These are phyloP conservation scores for Achlya flavicornis DNA, from an alignment of 2,888 invertebrate genomes.

Conservation along the genomic window DNA sequence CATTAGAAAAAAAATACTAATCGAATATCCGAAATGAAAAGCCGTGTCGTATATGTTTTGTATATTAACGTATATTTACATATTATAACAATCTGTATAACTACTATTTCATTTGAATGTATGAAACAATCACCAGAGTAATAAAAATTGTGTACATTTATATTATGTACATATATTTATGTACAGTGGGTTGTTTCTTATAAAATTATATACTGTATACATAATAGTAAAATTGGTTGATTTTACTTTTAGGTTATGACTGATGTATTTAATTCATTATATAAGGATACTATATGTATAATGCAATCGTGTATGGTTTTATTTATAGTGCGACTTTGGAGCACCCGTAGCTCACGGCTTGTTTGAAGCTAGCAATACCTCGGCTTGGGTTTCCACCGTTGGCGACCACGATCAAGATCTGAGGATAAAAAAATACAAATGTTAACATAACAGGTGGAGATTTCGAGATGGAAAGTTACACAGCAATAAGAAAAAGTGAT, in stretches of 20 bases:
- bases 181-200: constrained; percentile 17
- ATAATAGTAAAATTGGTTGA: constrained; percentile 5
- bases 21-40: constrained; percentile 24
- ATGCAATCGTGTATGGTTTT: background rate
- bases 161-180: constrained; percentile 14
- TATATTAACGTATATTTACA: constrained; percentile 68
- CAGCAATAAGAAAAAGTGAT: too few species aligned
- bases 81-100: constrained; percentile 43
- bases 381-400: constrained; percentile 40
- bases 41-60: constrained; percentile 31
- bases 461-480: too few species aligned
- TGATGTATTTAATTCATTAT: background rate
- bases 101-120: constrained; percentile 24
- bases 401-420: constrained; percentile 53
- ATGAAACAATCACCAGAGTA: constrained; percentile 16
- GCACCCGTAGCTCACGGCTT: constrained; percentile 38
- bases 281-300: constrained; percentile 5
- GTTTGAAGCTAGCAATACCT: constrained; percentile 41
- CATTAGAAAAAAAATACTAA: constrained; percentile 39
- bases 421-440: constrained; percentile 24
- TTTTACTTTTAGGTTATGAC: constrained; percentile 6
- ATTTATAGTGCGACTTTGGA: constrained; percentile 27
- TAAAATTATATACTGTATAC: constrained; percentile 14
- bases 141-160: constrained; percentile 23
- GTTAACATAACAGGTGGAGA: too few species aligned